phyloP scores from a whole-genome alignment of 2,113 vertebrate species.

The Puffinus mauretanicus region DNA sequence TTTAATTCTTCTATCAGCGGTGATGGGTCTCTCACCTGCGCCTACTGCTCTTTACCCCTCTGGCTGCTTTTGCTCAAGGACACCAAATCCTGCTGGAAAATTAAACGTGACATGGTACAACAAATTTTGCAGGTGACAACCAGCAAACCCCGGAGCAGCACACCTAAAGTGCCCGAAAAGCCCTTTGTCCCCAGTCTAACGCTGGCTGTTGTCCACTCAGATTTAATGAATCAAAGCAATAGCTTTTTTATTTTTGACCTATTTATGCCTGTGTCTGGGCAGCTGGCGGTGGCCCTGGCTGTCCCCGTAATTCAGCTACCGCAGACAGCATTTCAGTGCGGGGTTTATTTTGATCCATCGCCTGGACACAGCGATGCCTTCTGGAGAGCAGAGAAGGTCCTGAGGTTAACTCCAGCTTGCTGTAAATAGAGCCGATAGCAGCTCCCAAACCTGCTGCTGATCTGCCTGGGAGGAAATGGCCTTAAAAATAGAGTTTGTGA shows the following conservation, averaged over 20 bases:
- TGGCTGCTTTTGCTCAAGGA: not conserved
- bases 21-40: accelerated
- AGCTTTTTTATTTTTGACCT: not conserved
- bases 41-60: not conserved
- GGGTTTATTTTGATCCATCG: not conserved
- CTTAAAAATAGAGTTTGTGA: not conserved
- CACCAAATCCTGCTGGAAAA: not conserved
- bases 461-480: not conserved
- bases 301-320: not conserved
- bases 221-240: not conserved
- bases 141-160: not conserved
- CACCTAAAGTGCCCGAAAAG: not conserved
- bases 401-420: not conserved
- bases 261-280: not conserved
- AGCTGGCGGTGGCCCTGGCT: not conserved
- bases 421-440: accelerated
- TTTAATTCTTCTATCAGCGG: accelerated
- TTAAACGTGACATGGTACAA: not conserved
- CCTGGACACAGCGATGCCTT: not conserved
- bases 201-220: not conserved
- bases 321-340: not conserved
- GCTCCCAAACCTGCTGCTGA: not conserved
- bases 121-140: not conserved
- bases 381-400: not conserved
- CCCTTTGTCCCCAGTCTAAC: not conserved